A percentile compares a stretch with the other conserved stretches of the same genome.
Evolutionary conservation across 2,888 invertebrate species (phyloP).

Genomic region (Panorpa germanica): DNA sequence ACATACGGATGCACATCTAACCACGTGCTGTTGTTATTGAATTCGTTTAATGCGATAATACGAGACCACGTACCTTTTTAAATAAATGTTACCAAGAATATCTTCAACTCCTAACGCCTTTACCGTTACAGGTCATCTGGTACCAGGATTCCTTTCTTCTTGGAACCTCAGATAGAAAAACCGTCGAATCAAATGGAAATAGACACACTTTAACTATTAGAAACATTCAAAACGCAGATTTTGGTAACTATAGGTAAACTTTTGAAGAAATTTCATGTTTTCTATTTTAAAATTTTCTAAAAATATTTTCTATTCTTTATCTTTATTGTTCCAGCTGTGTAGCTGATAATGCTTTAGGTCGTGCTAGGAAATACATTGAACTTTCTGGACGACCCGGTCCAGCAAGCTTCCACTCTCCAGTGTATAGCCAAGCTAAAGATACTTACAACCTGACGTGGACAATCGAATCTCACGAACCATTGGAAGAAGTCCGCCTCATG

Average conservation of each 20-base stretch:
- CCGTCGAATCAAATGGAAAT: constrained; percentile 36
- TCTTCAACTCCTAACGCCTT: too few relatives aligned
- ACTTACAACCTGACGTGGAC: constrained; percentile 45
- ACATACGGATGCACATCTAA: too few relatives aligned
- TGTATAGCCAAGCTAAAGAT: constrained; percentile 34
- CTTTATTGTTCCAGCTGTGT: constrained; percentile 24
- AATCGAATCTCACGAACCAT: constrained; percentile 42
- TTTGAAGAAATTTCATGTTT: too few relatives aligned
- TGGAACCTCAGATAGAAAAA: constrained; percentile 37
- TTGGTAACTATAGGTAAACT: constrained; percentile 39
- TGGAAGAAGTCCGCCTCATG: constrained; percentile 40
- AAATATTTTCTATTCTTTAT: too few relatives aligned
- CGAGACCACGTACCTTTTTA: too few relatives aligned
- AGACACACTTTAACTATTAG: constrained; percentile 36
- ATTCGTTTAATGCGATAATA: too few relatives aligned
- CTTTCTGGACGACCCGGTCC: constrained; percentile 44
- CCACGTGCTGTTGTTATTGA: too few relatives aligned
- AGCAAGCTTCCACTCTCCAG: constrained; percentile 38
- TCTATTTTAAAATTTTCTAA: too few relatives aligned
- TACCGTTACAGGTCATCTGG: constrained; percentile 38
- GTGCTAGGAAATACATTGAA: constrained; percentile 36
- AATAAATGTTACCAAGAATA: too few relatives aligned
- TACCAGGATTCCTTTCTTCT: constrained; percentile 41
- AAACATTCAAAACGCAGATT: constrained; percentile 38
- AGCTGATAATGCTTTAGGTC: constrained; percentile 30